Evolutionary conservation across 2,797 vertebrate genomes (phyloP), one percentile per base, ranked within the genome.

Genomic region (Otolemur crassicaudatus): DNA sequence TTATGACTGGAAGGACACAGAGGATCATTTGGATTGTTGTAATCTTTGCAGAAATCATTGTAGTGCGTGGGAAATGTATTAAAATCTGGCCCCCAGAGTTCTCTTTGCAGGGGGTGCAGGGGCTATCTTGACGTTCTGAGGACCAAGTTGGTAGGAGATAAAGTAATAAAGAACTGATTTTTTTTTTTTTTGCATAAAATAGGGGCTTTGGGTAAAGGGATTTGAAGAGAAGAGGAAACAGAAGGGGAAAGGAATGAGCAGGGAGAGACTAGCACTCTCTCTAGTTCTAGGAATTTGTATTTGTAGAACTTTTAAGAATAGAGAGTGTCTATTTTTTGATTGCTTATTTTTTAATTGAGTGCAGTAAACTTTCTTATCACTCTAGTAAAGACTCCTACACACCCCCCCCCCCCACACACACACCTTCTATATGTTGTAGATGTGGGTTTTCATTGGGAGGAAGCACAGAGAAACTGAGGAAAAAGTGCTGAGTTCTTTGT

Each of bases 201-300:
- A 75, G 22, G 29, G 25, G 70, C 25, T 73, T 73, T 91, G 25
- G 37, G 70, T 53, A 17, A 91, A 22, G 16, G 16, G 3, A 76
- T 69, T 65, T 92, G 58, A 72, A 91, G 19, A 77, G 87, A 40
- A 94, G 20, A 90, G 12, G 25, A 89, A 92, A 87, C 11, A 91
- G 31, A 85, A 20, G 7, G 69, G 20, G 60, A 67, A 49, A 14
- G 23, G 3, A 7, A 29, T 16, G 11, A 84, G 14, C 1, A 11
- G 14, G 23, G 63, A 61, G 17, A 67, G 76, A 69, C 10, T 67
- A 46, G 61, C 94, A 95, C 6, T 80, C 84, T 43, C 40, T 43
- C 40, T 43, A 43, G 40, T 43, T 43, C 40, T 43, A 43, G 43
- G 67, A 25, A 77, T 92, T 70, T 87, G 14, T 22, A 23, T 80